phyloP scores from a whole-genome alignment of 1,140 invertebrate genomes.

The Papilio polytes region DNA sequence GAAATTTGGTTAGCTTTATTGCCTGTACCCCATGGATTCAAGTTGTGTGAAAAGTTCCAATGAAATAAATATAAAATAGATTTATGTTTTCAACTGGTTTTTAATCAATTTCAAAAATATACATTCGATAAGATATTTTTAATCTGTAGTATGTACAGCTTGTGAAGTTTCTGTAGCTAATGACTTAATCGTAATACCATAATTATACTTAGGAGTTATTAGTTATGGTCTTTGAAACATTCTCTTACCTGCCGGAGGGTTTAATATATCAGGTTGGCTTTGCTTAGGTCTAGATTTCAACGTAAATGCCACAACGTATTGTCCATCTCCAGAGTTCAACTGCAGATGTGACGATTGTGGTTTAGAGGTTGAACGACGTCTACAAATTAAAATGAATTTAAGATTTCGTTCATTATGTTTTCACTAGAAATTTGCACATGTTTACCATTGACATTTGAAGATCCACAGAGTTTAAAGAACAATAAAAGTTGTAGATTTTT shows the following conservation, averaged over 20 bases:
- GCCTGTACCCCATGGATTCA: slow-evolving; percentile 35
- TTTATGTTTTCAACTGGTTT: slow-evolving; percentile 2
- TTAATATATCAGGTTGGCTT: slow-evolving; percentile 75
- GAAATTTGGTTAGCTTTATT: slow-evolving; percentile 40
- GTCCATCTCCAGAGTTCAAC: slow-evolving; percentile 73
- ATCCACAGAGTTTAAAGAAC: too few relatives aligned
- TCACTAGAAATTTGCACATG: too few relatives aligned
- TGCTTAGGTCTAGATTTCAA: slow-evolving; percentile 69
- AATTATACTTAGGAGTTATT: neutral
- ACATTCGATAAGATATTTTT: neutral
- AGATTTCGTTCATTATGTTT: too few relatives aligned
- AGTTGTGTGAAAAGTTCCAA: slow-evolving; percentile 32
- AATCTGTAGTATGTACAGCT: neutral
- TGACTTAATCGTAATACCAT: too few relatives aligned
- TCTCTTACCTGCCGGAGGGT: slow-evolving; percentile 72
- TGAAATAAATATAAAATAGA: slow-evolving; percentile 32
- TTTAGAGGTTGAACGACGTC: slow-evolving; percentile 61
- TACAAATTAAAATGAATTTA: slow-evolving; percentile 42
- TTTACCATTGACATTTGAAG: too few relatives aligned
- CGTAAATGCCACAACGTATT: slow-evolving; percentile 77
- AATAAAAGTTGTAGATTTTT: slow-evolving; percentile 32
- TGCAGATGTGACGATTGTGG: slow-evolving; percentile 71
- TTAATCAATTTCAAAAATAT: neutral
- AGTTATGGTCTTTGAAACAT: neutral
- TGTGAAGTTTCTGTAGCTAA: neutral